Conservation (phyloP, 1,140 invertebrate genomes). For the Drosophila repletoides region DNA sequence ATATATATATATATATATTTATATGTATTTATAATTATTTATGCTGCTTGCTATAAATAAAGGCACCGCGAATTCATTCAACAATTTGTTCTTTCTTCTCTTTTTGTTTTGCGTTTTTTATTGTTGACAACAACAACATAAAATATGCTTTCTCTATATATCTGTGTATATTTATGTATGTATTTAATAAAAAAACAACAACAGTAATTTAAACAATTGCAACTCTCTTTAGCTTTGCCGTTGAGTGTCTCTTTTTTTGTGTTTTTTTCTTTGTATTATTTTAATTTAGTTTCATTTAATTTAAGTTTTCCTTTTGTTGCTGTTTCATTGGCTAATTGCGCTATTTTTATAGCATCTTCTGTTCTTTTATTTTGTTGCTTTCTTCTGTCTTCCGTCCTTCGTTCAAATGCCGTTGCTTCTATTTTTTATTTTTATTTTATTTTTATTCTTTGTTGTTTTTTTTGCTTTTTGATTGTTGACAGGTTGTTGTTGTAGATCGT, state of each 20-base stretch:
- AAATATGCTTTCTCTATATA: neutral
- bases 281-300: conserved; percentile 5
- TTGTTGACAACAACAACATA: conserved; percentile 60
- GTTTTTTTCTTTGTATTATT: conserved; percentile 23
- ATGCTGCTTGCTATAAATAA: conserved; percentile 77
- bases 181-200: conserved; percentile 1
- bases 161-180: too few relatives aligned
- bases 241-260: conserved; percentile 11
- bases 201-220: conserved; percentile 4
- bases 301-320: conserved; percentile 23
- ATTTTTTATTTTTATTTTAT: conserved; percentile 12
- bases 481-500: conserved; percentile 19
- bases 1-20: conserved; percentile 57
- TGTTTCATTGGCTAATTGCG: conserved; percentile 71
- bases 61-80: conserved; percentile 81
- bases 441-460: conserved; percentile 29
- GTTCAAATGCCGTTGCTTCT: conserved; percentile 46
- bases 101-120: conserved; percentile 30
- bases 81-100: conserved; percentile 55
- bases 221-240: conserved; percentile 8
- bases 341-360: conserved; percentile 57
- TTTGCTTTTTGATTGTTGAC: conserved; percentile 31
- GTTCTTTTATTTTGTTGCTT: conserved; percentile 27
- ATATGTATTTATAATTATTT: conserved; percentile 52
- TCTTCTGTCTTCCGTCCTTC: conserved; percentile 41